phyloP scores from a whole-genome alignment of 1,140 invertebrate species.

The Eriosoma lanigerum region DNA sequence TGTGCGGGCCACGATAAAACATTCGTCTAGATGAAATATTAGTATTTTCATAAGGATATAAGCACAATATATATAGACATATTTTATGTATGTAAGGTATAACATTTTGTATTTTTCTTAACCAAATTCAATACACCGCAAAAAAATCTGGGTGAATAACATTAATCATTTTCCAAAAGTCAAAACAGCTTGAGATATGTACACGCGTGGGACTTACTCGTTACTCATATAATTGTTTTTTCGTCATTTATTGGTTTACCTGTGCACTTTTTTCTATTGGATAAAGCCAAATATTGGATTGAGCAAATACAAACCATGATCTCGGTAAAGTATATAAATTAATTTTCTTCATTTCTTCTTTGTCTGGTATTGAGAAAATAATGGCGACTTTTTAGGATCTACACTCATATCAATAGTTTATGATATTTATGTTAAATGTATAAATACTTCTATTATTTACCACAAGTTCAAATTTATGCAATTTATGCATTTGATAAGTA shows the following conservation, averaged over 20 bases:
- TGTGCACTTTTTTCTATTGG: not conserved
- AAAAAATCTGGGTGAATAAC: constrained; percentile 12
- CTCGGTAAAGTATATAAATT: not conserved
- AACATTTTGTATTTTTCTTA: constrained; percentile 8
- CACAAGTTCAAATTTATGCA: no score
- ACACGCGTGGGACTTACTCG: not conserved
- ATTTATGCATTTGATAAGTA: no score
- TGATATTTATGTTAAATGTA: no score
- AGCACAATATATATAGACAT: constrained; percentile 18
- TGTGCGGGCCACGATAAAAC: constrained; percentile 24
- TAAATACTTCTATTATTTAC: no score
- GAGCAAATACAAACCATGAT: not conserved
- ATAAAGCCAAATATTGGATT: not conserved
- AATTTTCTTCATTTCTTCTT: not conserved
- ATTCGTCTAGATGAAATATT: constrained; percentile 29
- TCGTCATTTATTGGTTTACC: constrained; percentile 7
- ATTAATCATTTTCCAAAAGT: constrained; percentile 37
- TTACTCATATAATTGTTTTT: not conserved
- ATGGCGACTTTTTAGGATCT: no score
- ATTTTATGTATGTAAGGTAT: not conserved
- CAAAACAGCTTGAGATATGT: constrained; percentile 37
- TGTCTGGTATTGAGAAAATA: no score
- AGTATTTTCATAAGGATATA: constrained; percentile 31
- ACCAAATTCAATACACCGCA: constrained; percentile 22
- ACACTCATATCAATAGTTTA: no score